Base-by-base conservation (phyloP, 2,113 vertebrate genomes). In the Erythrocercus mccallii region DNA sequence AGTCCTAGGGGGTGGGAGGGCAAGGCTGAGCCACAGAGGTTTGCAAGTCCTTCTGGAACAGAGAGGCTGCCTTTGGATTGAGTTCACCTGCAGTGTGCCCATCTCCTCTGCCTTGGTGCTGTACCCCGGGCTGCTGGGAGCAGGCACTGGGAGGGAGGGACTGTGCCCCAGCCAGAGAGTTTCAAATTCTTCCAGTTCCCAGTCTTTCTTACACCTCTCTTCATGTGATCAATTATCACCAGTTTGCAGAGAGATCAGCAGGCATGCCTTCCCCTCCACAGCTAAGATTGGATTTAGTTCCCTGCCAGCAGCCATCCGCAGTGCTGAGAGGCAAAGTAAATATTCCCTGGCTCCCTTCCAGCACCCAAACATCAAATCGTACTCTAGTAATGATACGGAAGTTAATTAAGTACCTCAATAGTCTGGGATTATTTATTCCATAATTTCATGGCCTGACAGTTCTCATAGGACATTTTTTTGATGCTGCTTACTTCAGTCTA, bases 241-340 rank as follows among this genome's bases (percentile, higher is more conserved):
- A 50, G 3, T 92, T 86, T 79, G 88, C 83, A 92, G 65, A 82
- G 79, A 72, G 71, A 90, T 64, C 51, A 81, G 92, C 82, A 90
- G 71, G 76, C n/a, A 2, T 71, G 30, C 20, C 12, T 51, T 42
- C 12, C 10, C 33, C 42, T 56, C 54, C 62, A 47, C 27, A 50
- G 85, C 69, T 78, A 85, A 84, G 87, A 80, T 0, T 66, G 95
- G 73, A 83, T 96, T 94, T 78, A 83, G 83, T 95, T 96, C 97
- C 95, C 95, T 95, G 95, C 90, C 88, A 95, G 92, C 90, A 88
- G 58, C 71, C 90, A 95, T 50, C 76, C 40, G 0, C n/a, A 74
- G 69, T 8, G 5, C 31, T 44, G 58, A 73, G 92, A 90, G 51
- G 44, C 21, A 24, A 44, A 48, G 8, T 6, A 50, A 76, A 88